Evolutionary conservation across 2,113 vertebrate species (phyloP).

Genomic region (Eupsittula cactorum): DNA sequence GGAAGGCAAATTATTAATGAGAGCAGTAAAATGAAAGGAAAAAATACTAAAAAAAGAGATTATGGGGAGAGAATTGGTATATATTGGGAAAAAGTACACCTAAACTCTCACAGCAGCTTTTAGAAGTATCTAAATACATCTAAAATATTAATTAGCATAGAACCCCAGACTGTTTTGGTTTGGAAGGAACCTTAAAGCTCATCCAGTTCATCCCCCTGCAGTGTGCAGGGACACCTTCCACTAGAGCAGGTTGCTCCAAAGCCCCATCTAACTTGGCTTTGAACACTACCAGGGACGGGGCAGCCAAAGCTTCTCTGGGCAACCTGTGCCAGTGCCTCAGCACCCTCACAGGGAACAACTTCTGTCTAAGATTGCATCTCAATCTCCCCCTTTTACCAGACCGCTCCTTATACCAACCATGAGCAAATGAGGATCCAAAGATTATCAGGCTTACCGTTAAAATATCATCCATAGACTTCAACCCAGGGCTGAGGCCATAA

Average conservation of each 20-base stretch:
- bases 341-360: background rate
- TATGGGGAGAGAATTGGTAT: background rate
- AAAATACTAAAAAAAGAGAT: background rate
- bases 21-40: background rate
- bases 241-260: background rate
- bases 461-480: background rate
- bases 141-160: background rate
- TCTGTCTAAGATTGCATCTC: background rate
- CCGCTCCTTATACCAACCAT: background rate
- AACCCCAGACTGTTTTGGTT: background rate
- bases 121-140: background rate
- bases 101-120: background rate
- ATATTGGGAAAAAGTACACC: background rate
- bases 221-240: background rate
- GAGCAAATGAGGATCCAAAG: background rate
- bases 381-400: background rate
- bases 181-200: background rate
- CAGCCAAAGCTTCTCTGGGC: background rate
- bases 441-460: background rate
- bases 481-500: background rate
- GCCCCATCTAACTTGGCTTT: background rate
- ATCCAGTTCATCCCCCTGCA: background rate
- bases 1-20: background rate
- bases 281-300: background rate
- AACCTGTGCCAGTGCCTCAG: background rate